Evolutionary conservation across 2,888 invertebrate species (phyloP), one percentile per base, ranked within the genome.

Genomic region (Mythimna loreyi): DNA sequence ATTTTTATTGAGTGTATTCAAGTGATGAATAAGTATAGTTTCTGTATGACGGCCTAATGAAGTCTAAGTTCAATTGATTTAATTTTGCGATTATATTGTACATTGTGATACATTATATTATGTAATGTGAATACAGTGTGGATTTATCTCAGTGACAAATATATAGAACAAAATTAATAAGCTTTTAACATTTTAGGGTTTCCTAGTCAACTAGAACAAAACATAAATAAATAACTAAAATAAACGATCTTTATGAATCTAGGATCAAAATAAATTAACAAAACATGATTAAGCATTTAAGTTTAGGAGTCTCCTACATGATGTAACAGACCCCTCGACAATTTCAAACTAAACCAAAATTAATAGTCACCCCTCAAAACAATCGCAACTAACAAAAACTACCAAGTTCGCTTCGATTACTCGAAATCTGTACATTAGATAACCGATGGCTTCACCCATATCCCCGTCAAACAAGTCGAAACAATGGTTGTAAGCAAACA

Each of bases 401-500:
- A 53, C n/a, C 2, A 40, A 65, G 59, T 49, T 67, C 43, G 63
- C 70, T 49, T 63, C 63, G 82, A 82, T 76, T 76, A 79, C 74
- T 74, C 78, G 70, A 86, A 85, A 73, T 75, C 72, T 80, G 76
- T 83, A 81, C 80, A 72, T 71, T 52, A 63, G 74, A 75, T 70
- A 81, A 76, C 80, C 72, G 73, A 79, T 78, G 76, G 67, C 65
- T 70, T 58, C 64, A 53, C 69, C 67, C 67, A 62, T 67, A 74
- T 74, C 82, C 80, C 75, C 79, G 70, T 73, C 86, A 83, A 82
- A 85, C 85, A 84, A 82, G 64, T 78, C 69, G 69, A 78, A 85
- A 88, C 87, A 87, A 87, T 68, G 69, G 71, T 76, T 71, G 62
- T 67, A 75, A 82, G 79, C 84, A 85, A 77, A 78, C 80, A 83